Base-by-base conservation (phyloP, 2,113 vertebrate genomes). In the Mohoua ochrocephala region DNA sequence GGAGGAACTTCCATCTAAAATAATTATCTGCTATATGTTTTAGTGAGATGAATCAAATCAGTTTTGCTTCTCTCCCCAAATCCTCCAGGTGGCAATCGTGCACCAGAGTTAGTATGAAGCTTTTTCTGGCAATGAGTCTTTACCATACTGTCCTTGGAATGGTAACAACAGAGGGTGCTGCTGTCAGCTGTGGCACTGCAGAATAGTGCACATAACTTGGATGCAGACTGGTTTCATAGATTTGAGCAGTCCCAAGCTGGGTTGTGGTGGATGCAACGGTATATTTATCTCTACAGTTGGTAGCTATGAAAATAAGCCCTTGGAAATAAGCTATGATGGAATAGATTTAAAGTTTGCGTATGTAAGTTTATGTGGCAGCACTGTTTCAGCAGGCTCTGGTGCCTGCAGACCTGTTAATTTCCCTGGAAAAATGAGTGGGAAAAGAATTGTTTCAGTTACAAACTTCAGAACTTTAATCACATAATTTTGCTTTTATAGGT, bases 31-130 rank as follows among this genome's bases (percentile, higher is more conserved):
- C 39, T 67, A 0, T 39, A 6, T 2, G 0, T 54, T 70, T 47
- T 9, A 65, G 15, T 63, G 52, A 71, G 35, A 31, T 47, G 37
- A 49, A n/a, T 54, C 4, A 45, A 68, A 70, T 65, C 1, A 20
- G 1, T 84, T 81, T 70, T 89, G 65, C 67, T 93, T 90, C 41
- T 84, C 93, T 80, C 59, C 52, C 52, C 13, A 50, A 60, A 59
- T 94, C 97, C 97, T 97, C 91, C 89, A 97, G 97, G 93, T 97
- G 97, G 96, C 97, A 97, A 17, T 87, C 84, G 83, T 94, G 95
- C 53, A 84, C 93, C 89, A 80, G 39, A 84, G 39, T 63, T 68
- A 42, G 35, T 15, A 8, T 2, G 44, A 13, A 28, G 21, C 7
- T 59, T 79, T 70, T 87, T 17, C 56, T 59, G 33, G 23, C n/a